Percentiles rank a stretch among this genome's conserved stretches.
phyloP scores from a whole-genome alignment of 2,888 invertebrate species.

The Perdita meconis region DNA sequence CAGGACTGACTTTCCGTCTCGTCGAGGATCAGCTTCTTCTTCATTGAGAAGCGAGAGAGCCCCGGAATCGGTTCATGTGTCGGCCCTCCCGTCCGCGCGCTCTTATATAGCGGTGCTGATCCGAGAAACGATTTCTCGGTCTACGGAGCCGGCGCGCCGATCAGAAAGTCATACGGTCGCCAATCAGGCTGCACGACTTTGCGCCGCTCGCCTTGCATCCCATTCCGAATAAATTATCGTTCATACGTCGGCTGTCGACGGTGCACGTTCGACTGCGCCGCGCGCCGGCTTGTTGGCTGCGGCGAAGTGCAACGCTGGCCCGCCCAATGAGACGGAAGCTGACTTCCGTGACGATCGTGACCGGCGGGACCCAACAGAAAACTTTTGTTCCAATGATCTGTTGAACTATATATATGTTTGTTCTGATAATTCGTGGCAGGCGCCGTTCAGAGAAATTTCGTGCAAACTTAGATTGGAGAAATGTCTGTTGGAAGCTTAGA shows the following conservation, averaged over 20 bases:
- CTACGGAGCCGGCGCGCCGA: constrained; percentile 58
- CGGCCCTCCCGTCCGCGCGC: constrained; percentile 10
- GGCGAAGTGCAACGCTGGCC: constrained; percentile 63
- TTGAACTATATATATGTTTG: not conserved
- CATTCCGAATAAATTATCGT: constrained; percentile 70
- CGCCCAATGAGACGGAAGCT: constrained; percentile 69
- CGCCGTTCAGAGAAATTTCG: not conserved
- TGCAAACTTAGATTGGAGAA: not conserved
- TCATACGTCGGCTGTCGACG: constrained; percentile 55
- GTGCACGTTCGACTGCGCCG: constrained; percentile 47
- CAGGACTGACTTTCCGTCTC: constrained; percentile 32
- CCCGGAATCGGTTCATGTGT: constrained; percentile 54
- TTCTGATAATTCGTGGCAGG: not conserved
- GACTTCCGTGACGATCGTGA: constrained; percentile 67
- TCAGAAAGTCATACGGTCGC: constrained; percentile 62
- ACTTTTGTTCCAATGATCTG: not conserved
- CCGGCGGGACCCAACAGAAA: constrained; percentile 3
- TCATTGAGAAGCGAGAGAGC: constrained; percentile 22
- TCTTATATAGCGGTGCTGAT: constrained; percentile 55
- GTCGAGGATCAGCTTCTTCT: constrained; percentile 42
- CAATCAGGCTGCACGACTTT: constrained; percentile 68
- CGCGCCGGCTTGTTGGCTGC: constrained; percentile 55
- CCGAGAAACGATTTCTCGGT: constrained; percentile 73
- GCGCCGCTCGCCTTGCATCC: constrained; percentile 62
- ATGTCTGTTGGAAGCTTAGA: not conserved